These are phyloP conservation scores for Rhipidura dahli DNA, from an alignment of 2,113 vertebrate genomes.

Conservation along the genomic window DNA sequence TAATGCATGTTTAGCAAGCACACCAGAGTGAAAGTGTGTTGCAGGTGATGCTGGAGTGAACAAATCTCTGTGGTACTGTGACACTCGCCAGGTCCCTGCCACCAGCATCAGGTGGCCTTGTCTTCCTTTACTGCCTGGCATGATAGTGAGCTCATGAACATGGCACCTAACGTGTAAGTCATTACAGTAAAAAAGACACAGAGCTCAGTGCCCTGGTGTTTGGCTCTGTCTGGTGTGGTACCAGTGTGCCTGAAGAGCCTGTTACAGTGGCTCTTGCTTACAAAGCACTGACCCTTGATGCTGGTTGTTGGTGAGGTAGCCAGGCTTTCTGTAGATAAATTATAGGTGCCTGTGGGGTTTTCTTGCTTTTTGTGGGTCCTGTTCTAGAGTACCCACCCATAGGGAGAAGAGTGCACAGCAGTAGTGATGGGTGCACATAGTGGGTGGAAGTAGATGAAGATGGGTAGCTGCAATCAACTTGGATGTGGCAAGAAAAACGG, in stretches of 20 bases:
- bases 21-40: not conserved
- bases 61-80: not conserved
- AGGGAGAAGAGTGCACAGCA: not conserved
- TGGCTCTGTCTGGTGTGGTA: not conserved
- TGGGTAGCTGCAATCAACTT: not conserved
- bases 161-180: not conserved
- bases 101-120: not conserved
- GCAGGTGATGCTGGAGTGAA: not conserved
- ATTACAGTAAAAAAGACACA: not conserved
- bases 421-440: fast-evolving
- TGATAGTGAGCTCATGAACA: not conserved
- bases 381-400: not conserved
- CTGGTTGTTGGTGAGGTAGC: not conserved
- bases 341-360: not conserved
- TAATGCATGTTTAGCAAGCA: not conserved
- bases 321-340: not conserved
- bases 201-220: not conserved
- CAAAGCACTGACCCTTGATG: not conserved
- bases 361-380: not conserved
- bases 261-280: not conserved
- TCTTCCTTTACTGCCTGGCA: not conserved
- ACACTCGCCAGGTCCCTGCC: not conserved
- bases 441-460: not conserved
- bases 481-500: not conserved
- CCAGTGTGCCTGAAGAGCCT: not conserved